A percentile compares a stretch with the other conserved stretches of the same genome.
Conservation (phyloP, 2,113 vertebrate genomes). For the Lepidothrix coronata region DNA sequence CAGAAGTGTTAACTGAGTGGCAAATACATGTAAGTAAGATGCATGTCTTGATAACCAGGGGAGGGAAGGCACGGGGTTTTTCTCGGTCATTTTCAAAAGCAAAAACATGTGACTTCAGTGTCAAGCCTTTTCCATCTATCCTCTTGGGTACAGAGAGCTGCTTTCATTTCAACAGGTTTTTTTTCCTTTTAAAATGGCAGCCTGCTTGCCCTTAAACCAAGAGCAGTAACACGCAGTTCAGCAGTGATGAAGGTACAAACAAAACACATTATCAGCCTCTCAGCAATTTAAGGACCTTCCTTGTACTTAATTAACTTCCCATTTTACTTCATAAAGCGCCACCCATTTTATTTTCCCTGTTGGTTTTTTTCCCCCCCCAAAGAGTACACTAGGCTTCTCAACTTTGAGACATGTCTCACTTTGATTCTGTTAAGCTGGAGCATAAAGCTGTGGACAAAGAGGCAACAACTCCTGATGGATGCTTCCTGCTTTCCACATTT, state of each 20-base stretch:
- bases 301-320: neutral
- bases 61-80: neutral
- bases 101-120: neutral
- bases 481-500: neutral
- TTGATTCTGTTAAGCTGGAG: neutral
- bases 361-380: neutral
- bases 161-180: neutral
- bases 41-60: neutral
- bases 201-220: neutral
- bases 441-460: neutral
- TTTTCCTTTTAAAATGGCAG: neutral
- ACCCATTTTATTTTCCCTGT: neutral
- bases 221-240: neutral
- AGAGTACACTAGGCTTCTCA: neutral
- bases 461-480: neutral
- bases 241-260: neutral
- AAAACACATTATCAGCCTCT: neutral
- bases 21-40: neutral
- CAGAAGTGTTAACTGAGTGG: neutral
- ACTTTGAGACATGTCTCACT: neutral
- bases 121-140: neutral
- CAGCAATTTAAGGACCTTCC: neutral
- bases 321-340: neutral
- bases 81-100: neutral
- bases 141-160: neutral